phyloP scores from a whole-genome alignment of 1,140 invertebrate genomes.

The Chironomus striatipennis region DNA sequence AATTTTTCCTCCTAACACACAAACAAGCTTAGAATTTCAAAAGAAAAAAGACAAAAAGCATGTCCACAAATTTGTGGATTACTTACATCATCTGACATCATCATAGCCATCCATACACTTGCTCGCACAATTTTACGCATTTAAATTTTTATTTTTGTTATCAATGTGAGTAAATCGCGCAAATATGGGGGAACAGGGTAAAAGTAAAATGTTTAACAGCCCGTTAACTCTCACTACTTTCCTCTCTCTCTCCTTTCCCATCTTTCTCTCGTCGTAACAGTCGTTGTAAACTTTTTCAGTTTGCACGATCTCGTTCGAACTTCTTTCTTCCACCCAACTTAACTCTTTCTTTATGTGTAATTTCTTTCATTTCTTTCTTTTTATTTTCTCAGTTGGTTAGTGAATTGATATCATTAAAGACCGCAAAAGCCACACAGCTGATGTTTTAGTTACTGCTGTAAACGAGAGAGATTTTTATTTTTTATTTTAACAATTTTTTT shows the following conservation, averaged over 20 bases:
- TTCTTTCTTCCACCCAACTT: background rate
- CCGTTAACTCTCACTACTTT: conserved; percentile 16
- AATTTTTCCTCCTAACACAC: no score
- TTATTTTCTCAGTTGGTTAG: background rate
- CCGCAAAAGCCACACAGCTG: background rate
- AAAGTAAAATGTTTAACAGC: background rate
- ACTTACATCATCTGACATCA: no score
- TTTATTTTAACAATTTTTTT: no score
- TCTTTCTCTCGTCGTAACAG: conserved; percentile 6
- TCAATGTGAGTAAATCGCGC: no score
- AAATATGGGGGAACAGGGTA: background rate
- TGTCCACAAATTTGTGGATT: no score
- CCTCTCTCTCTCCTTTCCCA: background rate
- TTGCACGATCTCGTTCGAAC: background rate
- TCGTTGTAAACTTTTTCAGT: background rate
- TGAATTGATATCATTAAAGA: conserved; percentile 19
- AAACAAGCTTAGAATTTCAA: no score
- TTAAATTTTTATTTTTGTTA: no score
- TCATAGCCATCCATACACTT: no score
- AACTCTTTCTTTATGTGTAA: background rate
- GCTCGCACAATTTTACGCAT: no score
- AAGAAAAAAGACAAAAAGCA: no score
- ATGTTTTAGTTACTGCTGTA: background rate
- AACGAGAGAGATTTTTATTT: background rate
- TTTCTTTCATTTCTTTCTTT: background rate